A percentile compares a stretch with the other conserved stretches of the same genome.
These are phyloP conservation scores for Lycopodina hypogea DNA, from an alignment of 37 sponge, comb jelly and placozoan genomes.

Conservation along the genomic window DNA sequence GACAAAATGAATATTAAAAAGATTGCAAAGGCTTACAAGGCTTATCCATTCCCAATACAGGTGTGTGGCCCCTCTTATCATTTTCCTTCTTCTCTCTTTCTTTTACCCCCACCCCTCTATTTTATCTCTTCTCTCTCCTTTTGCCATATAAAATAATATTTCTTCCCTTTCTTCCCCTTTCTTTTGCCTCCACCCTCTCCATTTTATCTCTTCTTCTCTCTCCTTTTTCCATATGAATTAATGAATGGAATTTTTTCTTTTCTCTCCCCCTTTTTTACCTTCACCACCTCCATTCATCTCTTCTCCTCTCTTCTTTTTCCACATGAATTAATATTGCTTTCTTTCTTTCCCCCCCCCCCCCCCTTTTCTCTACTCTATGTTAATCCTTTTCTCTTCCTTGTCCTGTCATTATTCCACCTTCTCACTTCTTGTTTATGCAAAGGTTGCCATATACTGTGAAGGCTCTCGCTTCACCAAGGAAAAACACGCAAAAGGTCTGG, in stretches of 20 bases:
- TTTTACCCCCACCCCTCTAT: too few species aligned
- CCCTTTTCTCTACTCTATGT: too few species aligned
- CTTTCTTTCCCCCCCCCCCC: not conserved
- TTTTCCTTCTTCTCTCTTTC: too few species aligned
- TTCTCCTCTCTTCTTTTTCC: too few species aligned
- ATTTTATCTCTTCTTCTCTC: too few species aligned
- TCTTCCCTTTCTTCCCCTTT: not conserved
- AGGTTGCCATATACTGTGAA: constrained; percentile 73
- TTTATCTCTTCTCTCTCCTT: not conserved
- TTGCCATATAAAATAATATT: too few species aligned
- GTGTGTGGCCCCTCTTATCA: not conserved
- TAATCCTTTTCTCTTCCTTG: too few species aligned
- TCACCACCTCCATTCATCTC: too few species aligned
- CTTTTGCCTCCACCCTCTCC: too few species aligned
- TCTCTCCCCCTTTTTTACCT: not conserved
- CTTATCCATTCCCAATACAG: constrained; percentile 39
- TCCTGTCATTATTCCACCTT: not conserved
- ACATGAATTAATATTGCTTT: too few species aligned
- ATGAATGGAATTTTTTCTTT: too few species aligned
- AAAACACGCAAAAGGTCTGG: constrained; percentile 46
- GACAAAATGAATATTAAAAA: constrained; percentile 42
- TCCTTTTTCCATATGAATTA: too few species aligned
- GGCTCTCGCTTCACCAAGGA: constrained; percentile 77
- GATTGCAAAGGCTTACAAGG: constrained; percentile 8
- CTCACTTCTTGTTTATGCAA: not conserved